Base-by-base conservation (phyloP, 1,140 invertebrate species). In the Monochamus saltuarius region DNA sequence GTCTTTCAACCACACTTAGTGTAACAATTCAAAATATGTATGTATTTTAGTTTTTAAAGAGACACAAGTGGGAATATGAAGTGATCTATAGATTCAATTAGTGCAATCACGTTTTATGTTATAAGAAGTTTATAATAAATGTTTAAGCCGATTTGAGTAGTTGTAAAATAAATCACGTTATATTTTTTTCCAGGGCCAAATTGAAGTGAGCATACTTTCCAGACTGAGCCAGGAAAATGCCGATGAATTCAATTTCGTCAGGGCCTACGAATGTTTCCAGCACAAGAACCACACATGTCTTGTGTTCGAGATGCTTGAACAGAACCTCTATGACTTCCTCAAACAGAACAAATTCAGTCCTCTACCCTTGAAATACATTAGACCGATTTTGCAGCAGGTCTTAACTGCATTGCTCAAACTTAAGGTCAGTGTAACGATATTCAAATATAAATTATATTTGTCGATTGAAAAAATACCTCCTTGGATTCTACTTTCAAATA, bases 311-410 rank as follows among this genome's bases (percentile, higher is more conserved):
- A 99, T 99, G 96, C 85, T 99, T 64, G 97, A 99, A 77, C 97
- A 99, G 82, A 99, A 99, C 81, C 84, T 99, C 54, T 99, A 99
- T 80, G 98, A 99, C 83, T 99, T 99, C 80, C 87, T 99, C 51
- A 99, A 99, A 79, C 96, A 99, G 79, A 99, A 99, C 80, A 99
- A 99, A 82, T 99, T 99, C 79, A 95, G 92, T 75, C 97, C 97
- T 59, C 81, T 99, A 69, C 97, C 97, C 43, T 85, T 99, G 45
- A 98, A 99, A 75, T 98, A 95, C 77, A 99, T 99, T 77, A 84
- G 97, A 76, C 98, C 97, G 39, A 99, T 99, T 73, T 85, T 99
- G 67, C 96, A 99, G 80, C 98, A 99, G 85, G 96, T 99, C 52
- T 82, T 99, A 67, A 99, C 97, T 11, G 97, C 98, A 64, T 86